Conservation (phyloP, 2,888 invertebrate species). For the Plemyria rubiginata region DNA sequence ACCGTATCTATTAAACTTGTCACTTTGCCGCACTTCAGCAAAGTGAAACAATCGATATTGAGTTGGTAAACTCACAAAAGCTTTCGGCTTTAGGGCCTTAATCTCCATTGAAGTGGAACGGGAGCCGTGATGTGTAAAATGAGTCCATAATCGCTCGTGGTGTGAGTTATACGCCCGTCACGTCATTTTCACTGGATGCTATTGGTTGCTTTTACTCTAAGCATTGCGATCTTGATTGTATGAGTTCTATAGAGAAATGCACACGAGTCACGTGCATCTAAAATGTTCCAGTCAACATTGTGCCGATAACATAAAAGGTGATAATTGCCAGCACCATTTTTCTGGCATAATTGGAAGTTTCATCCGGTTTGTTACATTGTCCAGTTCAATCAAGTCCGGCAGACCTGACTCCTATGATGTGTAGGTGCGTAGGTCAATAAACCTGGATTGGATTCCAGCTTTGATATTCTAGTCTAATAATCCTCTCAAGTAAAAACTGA, state of each 20-base stretch:
- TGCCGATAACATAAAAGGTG: conserved; percentile 33
- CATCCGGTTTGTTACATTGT: conserved; percentile 20
- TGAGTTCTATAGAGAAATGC: background rate
- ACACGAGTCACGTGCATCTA: background rate
- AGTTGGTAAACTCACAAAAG: background rate
- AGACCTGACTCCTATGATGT: conserved; percentile 4
- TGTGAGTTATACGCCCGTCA: background rate
- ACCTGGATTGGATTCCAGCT: background rate
- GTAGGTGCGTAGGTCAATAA: conserved; percentile 11
- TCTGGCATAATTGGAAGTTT: conserved; percentile 30
- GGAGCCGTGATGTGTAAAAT: background rate
- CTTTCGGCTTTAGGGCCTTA: background rate
- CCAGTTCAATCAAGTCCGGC: background rate
- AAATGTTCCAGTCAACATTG: conserved; percentile 7
- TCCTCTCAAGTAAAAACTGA: background rate
- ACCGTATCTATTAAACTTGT: background rate
- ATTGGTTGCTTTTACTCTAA: background rate
- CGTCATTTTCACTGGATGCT: background rate
- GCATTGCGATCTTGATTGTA: background rate
- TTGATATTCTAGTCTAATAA: conserved; percentile 2
- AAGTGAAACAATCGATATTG: background rate
- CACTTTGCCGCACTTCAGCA: conserved; percentile 1
- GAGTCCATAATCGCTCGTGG: background rate
- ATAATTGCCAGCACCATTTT: conserved; percentile 38
- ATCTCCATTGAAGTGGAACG: background rate